Evolutionary conservation across 2,888 invertebrate species (phyloP), one percentile per base, ranked within the genome.

Genomic region (Orgyia antiqua): DNA sequence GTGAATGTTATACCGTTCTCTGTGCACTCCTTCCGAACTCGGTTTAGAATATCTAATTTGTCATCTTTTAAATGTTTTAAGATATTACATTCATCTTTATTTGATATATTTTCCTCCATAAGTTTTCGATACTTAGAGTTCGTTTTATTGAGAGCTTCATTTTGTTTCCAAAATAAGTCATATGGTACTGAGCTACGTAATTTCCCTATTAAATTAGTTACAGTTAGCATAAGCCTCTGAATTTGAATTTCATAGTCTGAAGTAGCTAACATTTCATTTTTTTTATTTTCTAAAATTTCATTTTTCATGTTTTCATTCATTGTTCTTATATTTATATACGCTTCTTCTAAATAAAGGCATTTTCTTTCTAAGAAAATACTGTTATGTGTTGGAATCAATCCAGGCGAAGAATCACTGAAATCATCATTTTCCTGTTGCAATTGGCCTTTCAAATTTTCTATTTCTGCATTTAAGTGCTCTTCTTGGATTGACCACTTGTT

Each of bases 301-400:
- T 84, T 84, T 50, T 82, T 86, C 15, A 87, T 70, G 42, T 89
- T 86, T 37, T 89, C 76, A 50, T 88, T 87, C 20, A 78, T 58
- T 2, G 88, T 79, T 68, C 86, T 77, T 19, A 77, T 68, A 35
- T 73, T 63, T 58, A 68, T 83, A 31, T 83, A 83, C 1, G 70
- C 67, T 24, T 83, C 77, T 56, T 84, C 79, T 42, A 87, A 58
- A 57, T 76, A 86, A 10, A 49, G 52, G 47, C 84, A 72, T 58
- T 88, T 86, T 48, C 79, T 74, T 62, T 82, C 70, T 31, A 84
- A 55, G 25, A 44, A 50, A 17, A 36, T 40, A 4, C 50, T 13
- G 60, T 65, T 1, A 64, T 6, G 68, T 19, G 53, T 50, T 24
- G 45, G 45, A 4, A 83, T 40, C 23, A 80, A 37, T 11, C 86